phyloP scores from a whole-genome alignment of 2,888 invertebrate species.

The Caenorhabditis sulstoni region DNA sequence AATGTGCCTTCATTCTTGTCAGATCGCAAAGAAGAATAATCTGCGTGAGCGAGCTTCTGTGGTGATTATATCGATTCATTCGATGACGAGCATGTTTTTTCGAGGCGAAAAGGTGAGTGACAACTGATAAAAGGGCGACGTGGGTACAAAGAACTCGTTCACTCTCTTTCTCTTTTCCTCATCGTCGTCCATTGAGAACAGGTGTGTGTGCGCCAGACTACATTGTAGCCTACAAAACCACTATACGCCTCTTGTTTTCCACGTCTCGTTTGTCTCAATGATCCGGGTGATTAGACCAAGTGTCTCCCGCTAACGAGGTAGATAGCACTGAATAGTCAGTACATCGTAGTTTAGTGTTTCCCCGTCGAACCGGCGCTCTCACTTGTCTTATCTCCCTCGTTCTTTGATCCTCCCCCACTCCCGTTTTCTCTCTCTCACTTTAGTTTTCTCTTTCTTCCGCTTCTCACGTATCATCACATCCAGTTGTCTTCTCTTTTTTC shows the following conservation, averaged over 20 bases:
- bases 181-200: no score
- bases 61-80: constrained; percentile 49
- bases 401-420: constrained; percentile 5
- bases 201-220: background rate
- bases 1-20: no score
- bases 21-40: no score
- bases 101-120: background rate
- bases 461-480: background rate
- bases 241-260: background rate
- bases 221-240: constrained; percentile 6
- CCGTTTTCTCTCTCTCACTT: background rate
- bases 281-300: no score
- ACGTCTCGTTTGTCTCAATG: no score
- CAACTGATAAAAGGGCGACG: background rate
- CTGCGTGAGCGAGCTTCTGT: no score
- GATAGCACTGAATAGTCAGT: no score
- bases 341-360: constrained; percentile 9
- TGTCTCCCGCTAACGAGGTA: no score
- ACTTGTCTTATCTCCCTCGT: background rate
- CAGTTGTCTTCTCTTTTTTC: background rate
- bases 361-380: background rate
- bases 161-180: background rate
- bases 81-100: constrained; percentile 39
- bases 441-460: background rate
- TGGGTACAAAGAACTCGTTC: background rate